Evolutionary conservation across 2,888 invertebrate species (phyloP).

Genomic region (Cremastinae sp.): DNA sequence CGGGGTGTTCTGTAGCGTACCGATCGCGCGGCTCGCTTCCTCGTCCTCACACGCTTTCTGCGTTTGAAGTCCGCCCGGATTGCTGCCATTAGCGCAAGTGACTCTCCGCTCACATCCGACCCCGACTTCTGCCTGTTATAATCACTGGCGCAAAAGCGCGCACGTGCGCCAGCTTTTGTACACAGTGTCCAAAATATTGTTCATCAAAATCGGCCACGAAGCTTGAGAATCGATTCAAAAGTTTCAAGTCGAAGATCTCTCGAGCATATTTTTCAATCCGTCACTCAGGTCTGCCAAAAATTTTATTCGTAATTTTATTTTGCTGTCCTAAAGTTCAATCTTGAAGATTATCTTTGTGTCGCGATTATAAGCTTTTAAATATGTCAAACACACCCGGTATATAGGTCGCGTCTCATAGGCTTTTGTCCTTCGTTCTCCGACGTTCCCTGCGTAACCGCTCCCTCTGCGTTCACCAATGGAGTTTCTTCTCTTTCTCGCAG

Average conservation of each 20-base stretch:
- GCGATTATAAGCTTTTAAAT: too few species aligned
- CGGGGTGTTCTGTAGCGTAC: slow-evolving; percentile 58
- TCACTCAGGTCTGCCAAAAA: too few species aligned
- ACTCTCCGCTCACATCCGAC: slow-evolving; percentile 54
- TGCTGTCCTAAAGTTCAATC: too few species aligned
- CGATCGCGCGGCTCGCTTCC: slow-evolving; percentile 55
- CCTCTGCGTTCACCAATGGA: slow-evolving; percentile 3
- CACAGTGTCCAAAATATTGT: not conserved
- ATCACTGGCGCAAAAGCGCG: not conserved
- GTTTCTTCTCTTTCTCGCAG: slow-evolving; percentile 14
- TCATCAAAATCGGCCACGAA: too few species aligned
- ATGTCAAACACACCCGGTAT: not conserved
- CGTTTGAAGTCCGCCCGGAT: slow-evolving; percentile 76
- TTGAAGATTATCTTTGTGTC: too few species aligned
- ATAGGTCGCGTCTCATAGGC: slow-evolving; percentile 10
- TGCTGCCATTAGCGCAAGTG: slow-evolving; percentile 71
- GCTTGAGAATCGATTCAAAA: too few species aligned
- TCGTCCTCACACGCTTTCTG: slow-evolving; percentile 66
- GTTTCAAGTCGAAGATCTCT: too few species aligned
- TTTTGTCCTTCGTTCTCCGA: slow-evolving; percentile 13
- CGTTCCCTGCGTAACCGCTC: slow-evolving; percentile 24
- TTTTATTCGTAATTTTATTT: too few species aligned
- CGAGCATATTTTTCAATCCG: too few species aligned
- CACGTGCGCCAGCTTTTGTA: not conserved
- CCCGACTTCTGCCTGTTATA: slow-evolving; percentile 16